A percentile compares a stretch with the other conserved stretches of the same genome.
These are phyloP conservation scores for Torymus tubicola DNA, from an alignment of 2,888 invertebrate genomes.

Conservation along the genomic window DNA sequence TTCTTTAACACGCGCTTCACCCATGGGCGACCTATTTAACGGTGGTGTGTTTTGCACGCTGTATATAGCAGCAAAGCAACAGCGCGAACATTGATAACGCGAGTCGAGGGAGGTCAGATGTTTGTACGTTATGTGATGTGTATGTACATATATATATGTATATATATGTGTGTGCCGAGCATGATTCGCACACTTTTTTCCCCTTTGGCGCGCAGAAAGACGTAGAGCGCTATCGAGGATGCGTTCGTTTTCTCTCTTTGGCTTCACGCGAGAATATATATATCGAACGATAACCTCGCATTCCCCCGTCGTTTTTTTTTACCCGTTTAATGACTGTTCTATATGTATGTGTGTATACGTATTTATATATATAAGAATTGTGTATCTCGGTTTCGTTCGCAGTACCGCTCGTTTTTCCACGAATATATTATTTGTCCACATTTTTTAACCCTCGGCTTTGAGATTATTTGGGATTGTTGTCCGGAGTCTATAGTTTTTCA, in stretches of 20 bases:
- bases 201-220: too few relatives aligned
- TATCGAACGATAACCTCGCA: conserved; percentile 43
- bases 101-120: conserved; percentile 34
- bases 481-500: neutral
- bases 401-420: neutral
- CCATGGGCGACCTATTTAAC: too few relatives aligned
- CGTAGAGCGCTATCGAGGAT: conserved; percentile 29
- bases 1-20: too few relatives aligned
- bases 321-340: neutral
- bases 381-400: conserved; percentile 1
- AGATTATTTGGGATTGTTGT: neutral
- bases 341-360: neutral
- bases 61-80: neutral
- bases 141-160: too few relatives aligned
- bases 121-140: too few relatives aligned
- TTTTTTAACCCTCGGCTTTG: neutral
- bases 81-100: conserved; percentile 30
- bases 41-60: conserved; percentile 41
- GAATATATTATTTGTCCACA: neutral
- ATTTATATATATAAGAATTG: neutral
- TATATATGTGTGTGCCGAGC: too few relatives aligned
- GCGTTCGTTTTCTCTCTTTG: conserved; percentile 25
- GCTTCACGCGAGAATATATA: neutral
- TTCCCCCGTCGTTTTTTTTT: conserved; percentile 23
- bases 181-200: too few relatives aligned